These are phyloP conservation scores for Coptodon bakossiorum DNA, from an alignment of 2,113 vertebrate species.

Conservation along the genomic window DNA sequence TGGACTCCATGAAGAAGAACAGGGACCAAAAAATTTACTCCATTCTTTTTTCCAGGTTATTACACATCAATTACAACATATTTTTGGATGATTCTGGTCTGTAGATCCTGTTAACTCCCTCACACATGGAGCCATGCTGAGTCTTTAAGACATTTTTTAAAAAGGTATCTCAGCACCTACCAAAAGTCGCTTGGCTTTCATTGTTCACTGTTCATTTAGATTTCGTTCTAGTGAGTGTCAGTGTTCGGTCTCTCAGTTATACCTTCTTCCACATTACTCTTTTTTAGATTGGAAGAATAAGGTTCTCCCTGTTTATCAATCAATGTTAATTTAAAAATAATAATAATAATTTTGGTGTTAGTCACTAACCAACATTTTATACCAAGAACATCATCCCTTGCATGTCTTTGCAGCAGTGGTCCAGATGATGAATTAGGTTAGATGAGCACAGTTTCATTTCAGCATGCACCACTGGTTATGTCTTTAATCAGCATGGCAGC, in stretches of 20 bases:
- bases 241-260: background rate
- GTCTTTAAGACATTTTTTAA: background rate
- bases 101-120: background rate
- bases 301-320: background rate
- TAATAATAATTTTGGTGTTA: background rate
- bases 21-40: rapidly evolving
- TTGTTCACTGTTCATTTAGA: background rate
- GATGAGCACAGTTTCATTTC: background rate
- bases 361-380: background rate
- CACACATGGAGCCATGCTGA: background rate
- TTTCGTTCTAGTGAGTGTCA: background rate
- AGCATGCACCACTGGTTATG: background rate
- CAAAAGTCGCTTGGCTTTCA: background rate
- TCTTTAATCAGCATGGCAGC: background rate
- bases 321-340: background rate
- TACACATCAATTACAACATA: background rate
- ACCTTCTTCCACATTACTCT: background rate
- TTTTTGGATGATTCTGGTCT: background rate
- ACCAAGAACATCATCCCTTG: background rate
- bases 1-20: background rate
- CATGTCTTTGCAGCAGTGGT: background rate
- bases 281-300: rapidly evolving
- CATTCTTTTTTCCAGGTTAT: rapidly evolving
- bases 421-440: background rate
- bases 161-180: background rate